Base-by-base conservation (phyloP, 2,888 invertebrate species). In the Macaria liturata region DNA sequence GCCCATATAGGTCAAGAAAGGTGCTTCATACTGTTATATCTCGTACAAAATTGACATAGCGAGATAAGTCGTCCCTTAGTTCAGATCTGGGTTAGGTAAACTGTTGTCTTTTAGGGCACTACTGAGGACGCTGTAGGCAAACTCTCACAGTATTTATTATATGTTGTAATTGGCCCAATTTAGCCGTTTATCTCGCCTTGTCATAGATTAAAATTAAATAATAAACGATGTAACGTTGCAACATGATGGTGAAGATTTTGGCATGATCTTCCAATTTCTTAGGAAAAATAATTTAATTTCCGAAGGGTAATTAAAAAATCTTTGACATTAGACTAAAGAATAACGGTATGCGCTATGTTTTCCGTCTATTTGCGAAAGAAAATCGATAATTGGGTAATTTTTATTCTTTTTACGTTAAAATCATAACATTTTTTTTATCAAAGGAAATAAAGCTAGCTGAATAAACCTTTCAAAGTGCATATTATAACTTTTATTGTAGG, bases 161-260 rank as follows among this genome's bases (percentile, higher is more conserved):
- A 89, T 91, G 88, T 88, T 86, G 89, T 84, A 89, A 89, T 85
- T 84, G 88, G 74, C 84, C 90, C 71, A 84, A 82, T 85, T 89
- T 63, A 72, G 63, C 63, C 59, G 71, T 72, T 75, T 80, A 82
- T 81, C 81, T 78, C 54, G 65, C 60, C 69, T 71, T 81, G 80
- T 76, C 76, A 79, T 78, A 79, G 80, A 80, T 80, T 79, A 78
- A 79, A 20, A 77, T 78, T 78, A 77, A 80, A 77, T 78, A 79
- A 77, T 78, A 77, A 78, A 77, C 68, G 72, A 76, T 62, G 69
- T 54, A 55, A 47, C 57, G 75, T 84, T 80, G 81, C 81, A 70
- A 80, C 82, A 83, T 64, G 54, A 62, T 65, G 62, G 69, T 63
- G 71, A 74, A 31, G 45, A 52, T 56, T 76, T 73, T 70, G 34